Conservation (phyloP, 2,888 invertebrate species). For the Catotricha subobsoleta region DNA sequence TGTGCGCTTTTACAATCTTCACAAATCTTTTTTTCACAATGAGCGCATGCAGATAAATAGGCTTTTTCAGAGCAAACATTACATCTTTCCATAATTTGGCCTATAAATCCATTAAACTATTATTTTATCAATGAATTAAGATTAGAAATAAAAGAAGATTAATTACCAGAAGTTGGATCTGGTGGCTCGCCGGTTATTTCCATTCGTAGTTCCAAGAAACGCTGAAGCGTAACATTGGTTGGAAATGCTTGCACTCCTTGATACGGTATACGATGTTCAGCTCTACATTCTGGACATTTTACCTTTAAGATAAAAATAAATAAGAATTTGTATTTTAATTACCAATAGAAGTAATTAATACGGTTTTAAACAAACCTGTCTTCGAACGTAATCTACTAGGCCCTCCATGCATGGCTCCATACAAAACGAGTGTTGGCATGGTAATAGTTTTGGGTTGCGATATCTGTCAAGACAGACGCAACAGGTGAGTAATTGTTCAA, state of each 20-base stretch:
- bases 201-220: conserved; percentile 86
- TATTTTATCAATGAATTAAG: too few relatives aligned
- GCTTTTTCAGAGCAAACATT: conserved; percentile 87
- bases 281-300: conserved; percentile 95
- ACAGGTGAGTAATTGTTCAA: conserved; percentile 93
- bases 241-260: conserved; percentile 89
- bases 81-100: conserved; percentile 83
- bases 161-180: conserved; percentile 65
- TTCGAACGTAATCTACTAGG: conserved; percentile 80
- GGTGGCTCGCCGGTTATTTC: conserved; percentile 83
- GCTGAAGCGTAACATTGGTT: conserved; percentile 86
- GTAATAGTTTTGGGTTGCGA: conserved; percentile 91
- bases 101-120: conserved; percentile 14
- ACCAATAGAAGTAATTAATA: not conserved
- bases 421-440: conserved; percentile 99
- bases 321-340: not conserved
- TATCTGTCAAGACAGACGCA: conserved; percentile 96
- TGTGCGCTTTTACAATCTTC: conserved; percentile 92
- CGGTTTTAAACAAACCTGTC: conserved; percentile 50
- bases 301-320: conserved; percentile 37
- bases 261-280: conserved; percentile 90
- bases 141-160: too few relatives aligned
- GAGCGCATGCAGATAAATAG: conserved; percentile 72
- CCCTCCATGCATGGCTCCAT: conserved; percentile 98
- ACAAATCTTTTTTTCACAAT: conserved; percentile 95